Percentiles rank a stretch among this genome's conserved stretches.
phyloP scores from a whole-genome alignment of 2,888 invertebrate species.

The Phlogophora meticulosa region DNA sequence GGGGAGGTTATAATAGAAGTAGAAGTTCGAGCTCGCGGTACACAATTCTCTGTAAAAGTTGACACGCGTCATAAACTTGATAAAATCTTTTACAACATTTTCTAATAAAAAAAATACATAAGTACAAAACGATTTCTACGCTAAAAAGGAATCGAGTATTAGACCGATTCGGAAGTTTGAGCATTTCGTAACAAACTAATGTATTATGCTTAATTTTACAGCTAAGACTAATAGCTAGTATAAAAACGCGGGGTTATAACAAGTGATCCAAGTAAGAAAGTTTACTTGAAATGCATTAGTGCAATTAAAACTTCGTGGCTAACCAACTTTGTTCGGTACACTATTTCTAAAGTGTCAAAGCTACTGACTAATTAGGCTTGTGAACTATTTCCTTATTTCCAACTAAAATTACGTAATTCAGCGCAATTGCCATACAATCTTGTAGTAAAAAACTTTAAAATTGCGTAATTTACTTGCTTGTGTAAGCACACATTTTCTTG shows the following conservation, averaged over 20 bases:
- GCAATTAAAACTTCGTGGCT: constrained; percentile 32
- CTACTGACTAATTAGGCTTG: constrained; percentile 45
- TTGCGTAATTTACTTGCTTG: neutral
- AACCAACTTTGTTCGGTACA: constrained; percentile 12
- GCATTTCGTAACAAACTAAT: constrained; percentile 66
- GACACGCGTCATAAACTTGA: constrained; percentile 10
- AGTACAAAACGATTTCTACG: constrained; percentile 67
- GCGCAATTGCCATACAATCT: neutral
- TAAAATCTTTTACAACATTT: constrained; percentile 19
- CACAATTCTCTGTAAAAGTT: constrained; percentile 21
- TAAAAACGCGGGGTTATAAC: constrained; percentile 29
- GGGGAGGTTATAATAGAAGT: constrained; percentile 1
- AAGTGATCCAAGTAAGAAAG: constrained; percentile 11
- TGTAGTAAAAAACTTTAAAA: neutral
- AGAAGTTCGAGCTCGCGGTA: constrained; percentile 5
- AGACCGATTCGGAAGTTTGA: constrained; percentile 78
- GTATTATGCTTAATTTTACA: constrained; percentile 64
- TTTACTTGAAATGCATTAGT: constrained; percentile 26
- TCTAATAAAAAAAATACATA: constrained; percentile 50
- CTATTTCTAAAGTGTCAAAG: constrained; percentile 42
- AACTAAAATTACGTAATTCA: no score
- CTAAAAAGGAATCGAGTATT: constrained; percentile 70
- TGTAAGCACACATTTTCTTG: neutral
- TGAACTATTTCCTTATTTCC: constrained; percentile 12
- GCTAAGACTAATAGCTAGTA: constrained; percentile 48